Percentiles rank a stretch among this genome's conserved stretches.
phyloP scores from a whole-genome alignment of 2,113 vertebrate species.

The Fukomys damarensis region DNA sequence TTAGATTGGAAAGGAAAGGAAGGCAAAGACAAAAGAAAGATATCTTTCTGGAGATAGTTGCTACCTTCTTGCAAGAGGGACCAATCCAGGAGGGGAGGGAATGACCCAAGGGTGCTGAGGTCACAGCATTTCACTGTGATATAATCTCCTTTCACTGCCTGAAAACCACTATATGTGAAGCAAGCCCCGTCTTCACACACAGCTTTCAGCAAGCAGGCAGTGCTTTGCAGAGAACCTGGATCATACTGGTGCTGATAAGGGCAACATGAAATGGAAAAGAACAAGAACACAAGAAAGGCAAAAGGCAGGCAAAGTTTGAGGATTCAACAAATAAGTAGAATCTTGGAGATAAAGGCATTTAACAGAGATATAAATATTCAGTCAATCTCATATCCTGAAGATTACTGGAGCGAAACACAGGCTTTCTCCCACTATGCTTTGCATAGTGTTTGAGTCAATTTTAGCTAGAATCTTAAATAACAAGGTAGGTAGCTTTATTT shows the following conservation, averaged over 20 bases:
- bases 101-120: neutral
- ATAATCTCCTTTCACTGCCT: neutral
- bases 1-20: neutral
- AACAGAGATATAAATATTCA: neutral
- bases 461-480: neutral
- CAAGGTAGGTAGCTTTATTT: neutral
- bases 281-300: neutral
- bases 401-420: neutral
- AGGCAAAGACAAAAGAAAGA: neutral
- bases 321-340: neutral
- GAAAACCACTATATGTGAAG: neutral
- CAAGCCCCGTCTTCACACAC: neutral
- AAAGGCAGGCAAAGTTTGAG: neutral
- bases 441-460: neutral
- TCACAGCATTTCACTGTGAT: neutral
- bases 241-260: neutral
- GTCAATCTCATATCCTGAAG: neutral
- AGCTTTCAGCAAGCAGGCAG: neutral
- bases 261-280: neutral
- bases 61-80: neutral
- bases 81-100: neutral
- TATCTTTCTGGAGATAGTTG: neutral
- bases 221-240: neutral
- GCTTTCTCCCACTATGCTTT: neutral
- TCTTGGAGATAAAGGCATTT: neutral